Conservation (phyloP, 2,888 invertebrate genomes). For the Enoplolaimus lenunculus region DNA sequence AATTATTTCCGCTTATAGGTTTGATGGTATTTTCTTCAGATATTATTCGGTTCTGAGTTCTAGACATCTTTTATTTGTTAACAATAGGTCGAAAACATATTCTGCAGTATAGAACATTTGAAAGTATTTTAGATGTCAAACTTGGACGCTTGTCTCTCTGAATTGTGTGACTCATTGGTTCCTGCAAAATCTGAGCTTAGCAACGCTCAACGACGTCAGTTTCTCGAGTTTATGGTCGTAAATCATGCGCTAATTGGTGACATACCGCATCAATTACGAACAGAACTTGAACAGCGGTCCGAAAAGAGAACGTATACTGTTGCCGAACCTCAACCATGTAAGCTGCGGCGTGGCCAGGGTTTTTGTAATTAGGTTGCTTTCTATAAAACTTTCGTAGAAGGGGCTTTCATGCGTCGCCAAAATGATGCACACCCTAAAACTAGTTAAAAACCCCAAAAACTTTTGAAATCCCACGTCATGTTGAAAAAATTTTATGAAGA, state of each 20-base stretch:
- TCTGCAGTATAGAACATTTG: too few relatives aligned
- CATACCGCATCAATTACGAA: background rate
- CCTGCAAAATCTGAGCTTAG: background rate
- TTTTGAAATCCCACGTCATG: too few relatives aligned
- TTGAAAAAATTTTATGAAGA: too few relatives aligned
- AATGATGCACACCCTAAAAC: too few relatives aligned
- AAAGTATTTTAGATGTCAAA: slow-evolving; percentile 11
- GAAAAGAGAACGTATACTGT: slow-evolving; percentile 9
- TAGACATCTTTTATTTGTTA: background rate
- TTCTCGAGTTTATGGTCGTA: slow-evolving; percentile 4
- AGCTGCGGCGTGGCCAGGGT: too few relatives aligned
- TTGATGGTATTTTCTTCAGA: too few relatives aligned
- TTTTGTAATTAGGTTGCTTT: too few relatives aligned
- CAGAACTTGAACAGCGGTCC: background rate
- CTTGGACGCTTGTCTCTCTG: slow-evolving; percentile 15
- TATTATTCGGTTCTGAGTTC: too few relatives aligned
- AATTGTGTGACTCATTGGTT: background rate
- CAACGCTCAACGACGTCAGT: slow-evolving; percentile 4
- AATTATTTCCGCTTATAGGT: too few relatives aligned
- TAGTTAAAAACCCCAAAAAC: too few relatives aligned
- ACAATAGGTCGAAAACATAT: background rate
- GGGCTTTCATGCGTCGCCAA: too few relatives aligned
- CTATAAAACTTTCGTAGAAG: too few relatives aligned
- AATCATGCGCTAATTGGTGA: background rate
- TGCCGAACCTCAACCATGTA: slow-evolving; percentile 14